phyloP scores from a whole-genome alignment of 2,113 vertebrate species.

The Rafetus swinhoei region DNA sequence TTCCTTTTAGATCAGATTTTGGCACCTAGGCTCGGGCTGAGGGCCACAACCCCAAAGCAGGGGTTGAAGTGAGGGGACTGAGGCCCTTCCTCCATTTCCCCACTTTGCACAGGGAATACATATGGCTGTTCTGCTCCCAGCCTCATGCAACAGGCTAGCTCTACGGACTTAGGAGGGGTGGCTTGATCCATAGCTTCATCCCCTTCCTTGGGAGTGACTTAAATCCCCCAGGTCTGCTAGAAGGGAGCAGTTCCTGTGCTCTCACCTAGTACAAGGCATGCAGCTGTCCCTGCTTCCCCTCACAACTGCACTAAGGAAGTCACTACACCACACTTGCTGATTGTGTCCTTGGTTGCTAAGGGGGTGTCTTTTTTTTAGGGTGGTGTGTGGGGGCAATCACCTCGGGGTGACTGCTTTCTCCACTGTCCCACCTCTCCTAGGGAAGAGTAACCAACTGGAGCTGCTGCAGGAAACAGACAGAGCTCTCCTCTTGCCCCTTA shows the following conservation, averaged over 20 bases:
- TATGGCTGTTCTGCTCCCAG: no score
- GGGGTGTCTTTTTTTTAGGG: background rate
- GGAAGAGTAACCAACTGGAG: constrained; percentile 24
- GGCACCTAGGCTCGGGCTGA: background rate
- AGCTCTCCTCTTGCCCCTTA: background rate
- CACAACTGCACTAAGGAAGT: no score
- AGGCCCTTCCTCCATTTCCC: background rate
- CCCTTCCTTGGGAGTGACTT: no score
- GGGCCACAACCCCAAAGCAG: background rate
- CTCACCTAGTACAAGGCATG: no score
- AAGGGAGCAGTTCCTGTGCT: no score
- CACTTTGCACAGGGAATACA: background rate
- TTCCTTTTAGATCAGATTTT: background rate
- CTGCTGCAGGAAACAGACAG: constrained; percentile 39
- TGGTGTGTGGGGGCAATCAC: rapidly evolving
- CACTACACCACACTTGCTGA: no score
- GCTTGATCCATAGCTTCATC: no score
- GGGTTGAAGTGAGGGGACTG: background rate
- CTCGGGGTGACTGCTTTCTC: background rate
- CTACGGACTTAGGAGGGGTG: no score
- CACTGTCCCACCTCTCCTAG: background rate
- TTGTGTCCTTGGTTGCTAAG: background rate
- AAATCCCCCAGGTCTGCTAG: no score
- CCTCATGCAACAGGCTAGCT: no score
- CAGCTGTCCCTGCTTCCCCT: no score